Evolutionary conservation across 2,888 invertebrate genomes (phyloP), one percentile per base, ranked within the genome.

Genomic region (Dexiosoma caninum): DNA sequence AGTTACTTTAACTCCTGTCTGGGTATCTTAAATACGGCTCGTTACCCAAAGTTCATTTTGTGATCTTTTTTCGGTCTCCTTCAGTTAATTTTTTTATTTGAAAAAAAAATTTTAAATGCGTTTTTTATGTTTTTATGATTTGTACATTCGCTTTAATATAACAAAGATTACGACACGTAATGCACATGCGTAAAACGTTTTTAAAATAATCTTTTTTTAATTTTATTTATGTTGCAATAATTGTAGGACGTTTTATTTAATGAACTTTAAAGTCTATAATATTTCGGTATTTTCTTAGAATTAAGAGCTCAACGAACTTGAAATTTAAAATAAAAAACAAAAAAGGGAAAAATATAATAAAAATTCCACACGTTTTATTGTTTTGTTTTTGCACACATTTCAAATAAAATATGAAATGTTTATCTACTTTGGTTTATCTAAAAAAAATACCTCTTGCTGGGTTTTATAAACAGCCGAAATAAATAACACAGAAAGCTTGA

Each of bases 41-140:
- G 57, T 57, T 66, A 59, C 40, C 30, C 57, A 74, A 59, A 66
- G 74, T 40, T 74, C 74, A 66, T 27, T 75, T 75, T 49, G 49
- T 57, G 66, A 57, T 66, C 27, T 51, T 12, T n/a, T 21, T 59
- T 19, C n/a, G 8, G 32, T 30, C 14, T 44, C 1, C 16, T 35
- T 53, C 16, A 14, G 42, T 27, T 49, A 16, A 16, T 46, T 27
- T 55, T 19, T 62, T 35, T n/a, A n/a, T 8, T n/a, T 27, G 1
- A 49, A 49, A 27, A 21, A 14, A 37, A 14, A 59, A 35, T n/a
- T 46, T 40, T 75, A 75, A 74, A 75, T 66, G 66, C 57, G 66
- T 49, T 74, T 66, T 74, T 57, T 66, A 66, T 66, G 57, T 75
- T 75, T 66, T 66, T 32, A 32, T 19, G 30, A 49, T 49, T 40